Evolutionary conservation across 2,113 vertebrate genomes (phyloP), one percentile per base, ranked within the genome.

Genomic region (Forbesichthys agassizii): DNA sequence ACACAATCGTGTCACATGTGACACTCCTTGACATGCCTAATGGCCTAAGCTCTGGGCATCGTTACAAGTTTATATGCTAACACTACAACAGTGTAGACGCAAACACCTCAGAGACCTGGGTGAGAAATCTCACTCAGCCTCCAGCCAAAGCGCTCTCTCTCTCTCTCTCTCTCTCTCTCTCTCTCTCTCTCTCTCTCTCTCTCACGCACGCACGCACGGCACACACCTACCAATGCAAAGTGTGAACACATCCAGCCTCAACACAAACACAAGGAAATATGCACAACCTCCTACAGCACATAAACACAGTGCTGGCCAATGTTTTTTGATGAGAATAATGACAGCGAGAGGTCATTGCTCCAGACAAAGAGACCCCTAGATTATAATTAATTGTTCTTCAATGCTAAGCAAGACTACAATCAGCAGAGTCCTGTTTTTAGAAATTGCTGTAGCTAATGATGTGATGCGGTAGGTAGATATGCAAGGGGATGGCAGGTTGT

Each of bases 241-340:
- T 59, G 66, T 51, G 11, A 18, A 68, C 66, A 63, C 60, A 9
- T 77, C 42, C 69, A 66, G 67, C 53, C 76, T 77, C 62, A 68
- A 82, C 74, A 84, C 68, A 83, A 80, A 75, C 84, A 73, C 62
- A 58, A 54, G 56, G 64, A 66, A 80, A 74, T 76, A 79, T 56
- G 69, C 14, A 69, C 9, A 77, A 62, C 71, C 68, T 27, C 61
- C 62, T 14, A 48, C 64, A 74, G 9, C 59, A 61, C 27, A 61
- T 11, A 84, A 82, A 79, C 80, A 83, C 58, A 62, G 57, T 33
- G 16, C 12, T 47, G 54, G 52, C 13, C 54, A 49, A 61, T 20
- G 65, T 69, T 70, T 27, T 69, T 42, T 62, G 49, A 80, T 36
- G 59, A 68, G 67, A 63, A 63, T 71, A 48, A 53, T 18, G 62